These are phyloP conservation scores for Sepiola atlantica DNA, from an alignment of 2,888 invertebrate genomes.

Conservation along the genomic window DNA sequence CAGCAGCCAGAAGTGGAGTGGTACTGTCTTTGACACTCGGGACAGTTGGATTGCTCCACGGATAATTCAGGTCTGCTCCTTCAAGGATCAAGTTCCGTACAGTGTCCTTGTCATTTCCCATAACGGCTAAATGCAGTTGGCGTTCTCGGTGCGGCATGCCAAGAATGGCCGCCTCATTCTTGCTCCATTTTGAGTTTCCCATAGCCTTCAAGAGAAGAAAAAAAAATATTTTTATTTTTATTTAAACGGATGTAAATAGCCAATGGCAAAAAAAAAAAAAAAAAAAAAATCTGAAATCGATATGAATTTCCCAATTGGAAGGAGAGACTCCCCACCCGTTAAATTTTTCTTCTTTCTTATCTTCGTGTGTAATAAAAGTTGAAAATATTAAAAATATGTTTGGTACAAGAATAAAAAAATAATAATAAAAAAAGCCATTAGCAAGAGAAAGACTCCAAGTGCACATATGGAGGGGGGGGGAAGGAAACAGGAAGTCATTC, in stretches of 20 bases:
- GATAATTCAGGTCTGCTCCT: slow-evolving; percentile 74
- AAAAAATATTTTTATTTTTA: not conserved
- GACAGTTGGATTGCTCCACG: slow-evolving; percentile 74
- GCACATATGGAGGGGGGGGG: too few species aligned
- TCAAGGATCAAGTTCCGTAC: slow-evolving; percentile 68
- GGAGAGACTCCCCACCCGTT: too few species aligned
- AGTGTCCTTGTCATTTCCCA: slow-evolving; percentile 73
- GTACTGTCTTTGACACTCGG: slow-evolving; percentile 76
- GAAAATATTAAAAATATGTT: too few species aligned
- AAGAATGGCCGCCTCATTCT: slow-evolving; percentile 64
- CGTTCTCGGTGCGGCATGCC: slow-evolving; percentile 74
- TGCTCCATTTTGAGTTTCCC: slow-evolving; percentile 72
- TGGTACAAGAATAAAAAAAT: too few species aligned
- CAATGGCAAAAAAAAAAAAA: not conserved
- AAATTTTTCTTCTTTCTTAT: too few species aligned
- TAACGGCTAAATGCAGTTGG: slow-evolving; percentile 74
- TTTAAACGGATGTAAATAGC: not conserved
- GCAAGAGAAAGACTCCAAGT: too few species aligned
- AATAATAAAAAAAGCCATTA: too few species aligned
- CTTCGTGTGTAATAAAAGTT: too few species aligned
- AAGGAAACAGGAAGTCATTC: too few species aligned
- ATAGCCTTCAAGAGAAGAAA: slow-evolving; percentile 53
- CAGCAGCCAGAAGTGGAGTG: slow-evolving; percentile 75
- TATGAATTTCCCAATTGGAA: too few species aligned
- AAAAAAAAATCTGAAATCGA: too few species aligned